Evolutionary conservation across 2,113 vertebrate genomes (phyloP).

Genomic region (Phaethornis superciliosus): DNA sequence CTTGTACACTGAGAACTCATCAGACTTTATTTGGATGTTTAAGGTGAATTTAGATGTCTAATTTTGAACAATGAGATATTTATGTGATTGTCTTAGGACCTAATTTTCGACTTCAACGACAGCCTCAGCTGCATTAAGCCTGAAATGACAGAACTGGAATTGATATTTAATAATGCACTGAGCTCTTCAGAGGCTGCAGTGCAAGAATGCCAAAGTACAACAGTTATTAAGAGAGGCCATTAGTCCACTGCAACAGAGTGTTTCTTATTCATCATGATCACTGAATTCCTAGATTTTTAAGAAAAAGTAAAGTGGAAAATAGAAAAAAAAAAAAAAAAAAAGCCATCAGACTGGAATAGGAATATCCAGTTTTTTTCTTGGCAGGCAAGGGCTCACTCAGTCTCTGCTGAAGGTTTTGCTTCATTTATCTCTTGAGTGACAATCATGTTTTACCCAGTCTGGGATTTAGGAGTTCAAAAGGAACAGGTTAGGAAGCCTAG

Average conservation of each 20-base stretch:
- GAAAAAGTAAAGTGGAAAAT: neutral
- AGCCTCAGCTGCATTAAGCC: neutral
- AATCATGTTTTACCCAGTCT: neutral
- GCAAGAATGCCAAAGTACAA: neutral
- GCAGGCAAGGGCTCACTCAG: neutral
- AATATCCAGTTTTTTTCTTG: neutral
- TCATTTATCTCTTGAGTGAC: neutral
- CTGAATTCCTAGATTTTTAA: neutral
- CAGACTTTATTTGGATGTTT: neutral
- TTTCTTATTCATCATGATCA: neutral
- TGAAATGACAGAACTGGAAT: neutral
- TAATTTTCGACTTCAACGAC: neutral
- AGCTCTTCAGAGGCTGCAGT: neutral
- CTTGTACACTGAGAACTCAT: neutral
- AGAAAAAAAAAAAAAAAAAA: neutral
- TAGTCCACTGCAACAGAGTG: neutral
- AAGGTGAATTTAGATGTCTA: neutral
- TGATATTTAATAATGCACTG: neutral
- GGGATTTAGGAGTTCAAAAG: neutral
- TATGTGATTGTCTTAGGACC: neutral
- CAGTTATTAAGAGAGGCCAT: neutral
- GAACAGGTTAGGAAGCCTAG: neutral
- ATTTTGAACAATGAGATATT: neutral
- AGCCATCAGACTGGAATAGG: neutral
- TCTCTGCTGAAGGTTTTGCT: neutral